Base-by-base conservation (phyloP, 2,113 vertebrate genomes). In the Formicarius rufipectus region DNA sequence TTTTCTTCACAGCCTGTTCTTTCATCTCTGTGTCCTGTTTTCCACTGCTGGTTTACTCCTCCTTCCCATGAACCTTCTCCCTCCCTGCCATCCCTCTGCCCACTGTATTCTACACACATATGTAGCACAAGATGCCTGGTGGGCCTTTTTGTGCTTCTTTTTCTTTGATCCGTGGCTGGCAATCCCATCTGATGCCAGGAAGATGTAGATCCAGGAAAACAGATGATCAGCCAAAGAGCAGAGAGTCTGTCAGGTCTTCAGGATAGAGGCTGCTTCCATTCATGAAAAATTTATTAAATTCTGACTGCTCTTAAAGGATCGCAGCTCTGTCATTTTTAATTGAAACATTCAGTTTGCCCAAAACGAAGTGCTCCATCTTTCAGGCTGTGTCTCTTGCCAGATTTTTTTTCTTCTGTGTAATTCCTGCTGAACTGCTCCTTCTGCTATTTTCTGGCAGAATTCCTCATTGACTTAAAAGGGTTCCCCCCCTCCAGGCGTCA, bases 271-370 rank as follows among this genome's bases (percentile, higher is more conserved):
- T 89, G 92, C 96, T 96, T 94, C 96, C 93, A 91, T 96, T 97
- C 90, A 96, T 95, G 87, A 96, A 96, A 96, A 95, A 95, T 96
- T 87, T 94, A 96, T 97, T 96, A 92, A 96, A 96, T 95, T 95
- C 93, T 96, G 95, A 93, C 95, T 96, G 96, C 95, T 95, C 91
- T 97, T 97, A 97, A 97, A 97, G 78, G 93, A 96, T 96, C 4
- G 14, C 93, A 74, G 95, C 94, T 96, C 94, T 96, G 95, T 96
- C 96, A 82, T 92, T 97, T 97, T 97, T 97, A 97, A 98, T 97
- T 97, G 97, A 97, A 97, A 95, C 85, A 2, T 96, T 96, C 94
- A 20, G 73, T 95, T 97, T 92, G 90, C 94, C 94, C 93, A 93
- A 96, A 97, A 96, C 95, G 91, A 97, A 94, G 93, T 92, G 87